These are phyloP conservation scores for Ceyx cyanopectus DNA, from an alignment of 2,113 vertebrate species.

Conservation along the genomic window DNA sequence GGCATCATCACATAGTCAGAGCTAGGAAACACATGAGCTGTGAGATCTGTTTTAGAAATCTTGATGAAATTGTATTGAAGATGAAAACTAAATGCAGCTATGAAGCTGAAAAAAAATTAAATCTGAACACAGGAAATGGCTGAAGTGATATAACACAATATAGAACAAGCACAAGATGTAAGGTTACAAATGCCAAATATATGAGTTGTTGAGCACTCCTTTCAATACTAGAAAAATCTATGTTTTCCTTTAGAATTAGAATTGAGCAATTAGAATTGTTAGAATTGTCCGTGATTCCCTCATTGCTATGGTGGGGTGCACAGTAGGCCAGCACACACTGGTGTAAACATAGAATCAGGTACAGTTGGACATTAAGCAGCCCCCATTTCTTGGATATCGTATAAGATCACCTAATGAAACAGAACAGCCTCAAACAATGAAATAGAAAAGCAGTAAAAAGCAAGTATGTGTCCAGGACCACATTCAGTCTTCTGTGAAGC, in stretches of 20 bases:
- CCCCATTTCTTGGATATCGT: background rate
- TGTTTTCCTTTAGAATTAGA: background rate
- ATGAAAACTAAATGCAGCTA: background rate
- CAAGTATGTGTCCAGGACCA: background rate
- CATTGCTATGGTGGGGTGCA: fast-evolving
- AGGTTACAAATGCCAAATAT: background rate
- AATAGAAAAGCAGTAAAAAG: background rate
- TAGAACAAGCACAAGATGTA: background rate
- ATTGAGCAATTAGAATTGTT: background rate
- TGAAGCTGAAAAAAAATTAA: background rate
- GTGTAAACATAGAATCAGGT: background rate
- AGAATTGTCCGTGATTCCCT: background rate
- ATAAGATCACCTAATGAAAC: background rate
- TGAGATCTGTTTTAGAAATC: background rate
- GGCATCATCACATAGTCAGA: background rate
- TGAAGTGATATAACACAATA: background rate
- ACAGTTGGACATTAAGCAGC: background rate
- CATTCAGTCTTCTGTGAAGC: background rate
- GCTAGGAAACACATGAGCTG: background rate
- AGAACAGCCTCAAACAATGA: background rate
- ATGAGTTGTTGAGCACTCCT: background rate
- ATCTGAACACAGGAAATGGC: background rate
- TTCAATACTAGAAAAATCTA: background rate
- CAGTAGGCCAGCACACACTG: background rate
- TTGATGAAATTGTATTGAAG: background rate